These are phyloP conservation scores for Cyphomyrmex costatus DNA, from an alignment of 1,140 invertebrate species.

Conservation along the genomic window DNA sequence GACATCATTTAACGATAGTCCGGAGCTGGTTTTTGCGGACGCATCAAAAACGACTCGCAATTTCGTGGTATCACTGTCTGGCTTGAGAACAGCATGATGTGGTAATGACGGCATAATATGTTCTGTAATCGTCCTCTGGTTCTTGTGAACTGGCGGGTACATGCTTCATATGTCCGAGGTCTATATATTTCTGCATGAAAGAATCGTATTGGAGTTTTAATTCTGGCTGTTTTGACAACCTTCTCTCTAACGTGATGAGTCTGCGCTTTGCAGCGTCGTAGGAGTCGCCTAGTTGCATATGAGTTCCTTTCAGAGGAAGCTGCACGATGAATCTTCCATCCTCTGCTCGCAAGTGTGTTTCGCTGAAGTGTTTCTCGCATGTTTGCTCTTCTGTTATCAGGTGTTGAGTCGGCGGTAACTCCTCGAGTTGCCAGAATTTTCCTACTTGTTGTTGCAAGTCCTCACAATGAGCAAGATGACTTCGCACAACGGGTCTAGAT, in stretches of 20 bases:
- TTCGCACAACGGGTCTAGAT: neutral
- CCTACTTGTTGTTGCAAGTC: neutral
- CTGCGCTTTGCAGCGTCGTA: conserved; percentile 26
- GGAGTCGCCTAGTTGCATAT: conserved; percentile 71
- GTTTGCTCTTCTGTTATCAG: neutral
- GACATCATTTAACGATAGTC: conserved; percentile 5
- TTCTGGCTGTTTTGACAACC: neutral
- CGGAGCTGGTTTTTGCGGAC: neutral
- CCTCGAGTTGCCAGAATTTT: conserved; percentile 5
- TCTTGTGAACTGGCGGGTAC: too few relatives aligned
- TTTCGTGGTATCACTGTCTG: neutral
- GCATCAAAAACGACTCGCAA: too few relatives aligned
- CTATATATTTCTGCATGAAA: conserved; percentile 17
- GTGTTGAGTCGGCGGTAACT: neutral
- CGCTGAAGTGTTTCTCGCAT: neutral
- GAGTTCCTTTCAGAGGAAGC: conserved; percentile 7
- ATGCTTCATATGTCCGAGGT: neutral
- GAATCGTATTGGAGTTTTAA: neutral
- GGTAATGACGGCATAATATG: too few relatives aligned
- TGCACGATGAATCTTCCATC: conserved; percentile 24
- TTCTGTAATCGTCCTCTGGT: too few relatives aligned
- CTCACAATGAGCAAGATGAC: neutral
- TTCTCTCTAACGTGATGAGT: neutral
- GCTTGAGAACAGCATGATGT: neutral
- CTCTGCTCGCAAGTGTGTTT: neutral